Base-by-base conservation (phyloP, 2,113 vertebrate species). In the Hiodon tergisus region DNA sequence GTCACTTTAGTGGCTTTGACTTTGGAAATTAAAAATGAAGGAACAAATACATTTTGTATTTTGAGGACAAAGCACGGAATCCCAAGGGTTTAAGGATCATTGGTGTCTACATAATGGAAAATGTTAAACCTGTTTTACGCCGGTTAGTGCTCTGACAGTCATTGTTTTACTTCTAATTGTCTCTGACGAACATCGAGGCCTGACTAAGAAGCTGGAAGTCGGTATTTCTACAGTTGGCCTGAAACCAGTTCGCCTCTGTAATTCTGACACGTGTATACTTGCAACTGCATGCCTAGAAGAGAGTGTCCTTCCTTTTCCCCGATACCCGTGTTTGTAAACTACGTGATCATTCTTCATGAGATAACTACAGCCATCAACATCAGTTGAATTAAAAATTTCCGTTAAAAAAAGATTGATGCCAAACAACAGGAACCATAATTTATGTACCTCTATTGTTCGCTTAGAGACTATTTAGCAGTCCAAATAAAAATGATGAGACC, bases 61-160 rank as follows among this genome's bases (percentile, higher is more conserved):
- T 59, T 53, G 58, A 51, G 72, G 84, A 86, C 74, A 83, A 83
- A 81, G 65, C 72, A n/a, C 63, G 1, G 3, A 51, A 69, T 86
- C 80, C 77, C 78, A 11, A 50, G 81, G 79, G 82, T 73, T 69
- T n/a, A 57, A 79, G 84, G 85, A 88, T 86, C 83, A 87, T 76
- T 76, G 73, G 76, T 81, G 78, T 80, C 82, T 85, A 80, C 72
- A 78, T 82, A 83, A 83, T 80, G 76, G 78, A 85, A 86, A 86
- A 87, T 84, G 83, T 86, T 86, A 85, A 88, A 85, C 81, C 83
- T 86, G 84, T 87, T 89, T 86, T 84, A 88, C 78, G 85, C 83
- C 76, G 83, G 68, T 82, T 77, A 79, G 81, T 80, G 76, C 78
- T 81, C 67, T 62, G 74, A 84, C 84, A 83, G 82, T 82, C 77